A percentile compares a stretch with the other conserved stretches of the same genome.
These are phyloP conservation scores for Drosophila cracens DNA, from an alignment of 2,888 invertebrate genomes.

Conservation along the genomic window DNA sequence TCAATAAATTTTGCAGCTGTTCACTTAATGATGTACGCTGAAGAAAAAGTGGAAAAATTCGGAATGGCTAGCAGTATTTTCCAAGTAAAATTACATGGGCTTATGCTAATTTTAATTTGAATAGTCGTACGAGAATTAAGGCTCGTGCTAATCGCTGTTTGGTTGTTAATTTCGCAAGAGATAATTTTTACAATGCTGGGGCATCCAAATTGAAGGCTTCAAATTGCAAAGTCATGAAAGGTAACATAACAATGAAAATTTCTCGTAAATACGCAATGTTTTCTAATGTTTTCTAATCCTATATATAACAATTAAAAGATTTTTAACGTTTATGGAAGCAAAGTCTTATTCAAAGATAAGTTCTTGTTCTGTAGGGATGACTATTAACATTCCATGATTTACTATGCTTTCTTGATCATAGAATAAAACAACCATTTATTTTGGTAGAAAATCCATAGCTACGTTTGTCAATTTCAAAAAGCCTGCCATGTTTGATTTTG, in stretches of 20 bases:
- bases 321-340: neutral
- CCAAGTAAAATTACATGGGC: slow-evolving; percentile 75
- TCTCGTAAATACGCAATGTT: neutral
- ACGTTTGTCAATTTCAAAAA: neutral
- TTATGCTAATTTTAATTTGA: slow-evolving; percentile 78
- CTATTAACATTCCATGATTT: neutral
- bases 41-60: slow-evolving; percentile 36
- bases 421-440: neutral
- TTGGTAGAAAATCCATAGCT: neutral
- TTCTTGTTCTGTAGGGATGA: neutral
- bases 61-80: slow-evolving; percentile 53
- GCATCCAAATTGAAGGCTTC: slow-evolving; percentile 7
- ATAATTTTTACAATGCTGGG: slow-evolving; percentile 7
- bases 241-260: neutral
- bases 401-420: too few species aligned
- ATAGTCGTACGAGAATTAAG: slow-evolving; percentile 67
- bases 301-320: neutral
- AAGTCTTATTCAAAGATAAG: neutral
- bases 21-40: slow-evolving; percentile 49
- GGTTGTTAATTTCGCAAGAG: slow-evolving; percentile 58
- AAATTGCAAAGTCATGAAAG: slow-evolving; percentile 10
- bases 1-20: slow-evolving; percentile 67
- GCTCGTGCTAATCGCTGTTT: slow-evolving; percentile 58
- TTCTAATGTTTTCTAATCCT: too few species aligned
- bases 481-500: neutral